Percentiles rank a stretch among this genome's conserved stretches.
These are phyloP conservation scores for Herpailurus yagouaroundi DNA, from an alignment of 2,113 vertebrate genomes.

Conservation along the genomic window DNA sequence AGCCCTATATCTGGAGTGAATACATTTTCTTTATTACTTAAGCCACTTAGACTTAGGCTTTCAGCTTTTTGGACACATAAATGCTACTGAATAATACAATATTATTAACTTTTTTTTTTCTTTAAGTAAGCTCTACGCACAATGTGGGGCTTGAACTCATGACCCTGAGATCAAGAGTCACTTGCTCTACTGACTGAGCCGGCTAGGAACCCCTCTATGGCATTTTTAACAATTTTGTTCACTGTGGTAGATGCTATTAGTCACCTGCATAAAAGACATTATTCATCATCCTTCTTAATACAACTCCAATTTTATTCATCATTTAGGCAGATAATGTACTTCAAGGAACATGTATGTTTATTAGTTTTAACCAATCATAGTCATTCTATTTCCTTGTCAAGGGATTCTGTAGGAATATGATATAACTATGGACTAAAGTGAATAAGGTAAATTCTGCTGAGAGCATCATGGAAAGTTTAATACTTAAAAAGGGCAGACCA, in stretches of 20 bases:
- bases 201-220: not conserved
- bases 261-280: slow-evolving; percentile 32
- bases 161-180: not conserved
- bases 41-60: not conserved
- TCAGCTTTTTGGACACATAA: not conserved
- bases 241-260: not conserved
- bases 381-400: not conserved
- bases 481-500: not conserved
- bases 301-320: slow-evolving; percentile 13
- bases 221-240: slow-evolving; percentile 3
- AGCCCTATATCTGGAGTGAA: not conserved
- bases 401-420: not conserved
- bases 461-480: not conserved
- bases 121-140: not conserved
- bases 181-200: not conserved
- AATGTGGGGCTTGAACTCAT: not conserved
- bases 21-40: not conserved
- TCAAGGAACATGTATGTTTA: not conserved
- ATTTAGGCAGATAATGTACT: not conserved
- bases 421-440: not conserved
- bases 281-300: not conserved
- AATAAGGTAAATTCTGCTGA: not conserved
- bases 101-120: not conserved
- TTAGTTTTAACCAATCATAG: not conserved
- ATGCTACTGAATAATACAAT: not conserved